Percentiles rank a stretch among this genome's conserved stretches.
Evolutionary conservation across 2,888 invertebrate species (phyloP).

Genomic region (Leptodirus hochenwartii): DNA sequence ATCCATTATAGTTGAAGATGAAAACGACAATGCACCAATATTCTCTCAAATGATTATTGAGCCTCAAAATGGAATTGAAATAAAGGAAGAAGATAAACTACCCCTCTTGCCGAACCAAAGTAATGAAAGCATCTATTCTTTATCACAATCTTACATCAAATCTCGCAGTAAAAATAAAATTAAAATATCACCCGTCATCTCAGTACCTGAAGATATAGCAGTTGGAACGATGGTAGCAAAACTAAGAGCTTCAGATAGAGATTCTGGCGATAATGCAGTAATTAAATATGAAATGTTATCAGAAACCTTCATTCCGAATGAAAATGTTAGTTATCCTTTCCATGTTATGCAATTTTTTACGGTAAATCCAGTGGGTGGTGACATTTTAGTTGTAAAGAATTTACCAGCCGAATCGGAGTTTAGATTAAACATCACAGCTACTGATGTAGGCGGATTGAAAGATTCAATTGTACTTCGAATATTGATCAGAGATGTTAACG

Average conservation of each 20-base stretch:
- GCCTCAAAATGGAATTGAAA: slow-evolving; percentile 44
- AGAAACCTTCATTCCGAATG: slow-evolving; percentile 44
- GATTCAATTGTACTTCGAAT: slow-evolving; percentile 52
- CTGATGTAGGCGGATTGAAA: slow-evolving; percentile 55
- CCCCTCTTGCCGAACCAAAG: no score
- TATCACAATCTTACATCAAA: slow-evolving; percentile 18
- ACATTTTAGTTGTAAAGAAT: slow-evolving; percentile 49
- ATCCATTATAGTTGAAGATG: slow-evolving; percentile 52
- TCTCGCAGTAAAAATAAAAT: slow-evolving; percentile 16
- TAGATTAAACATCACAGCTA: slow-evolving; percentile 53
- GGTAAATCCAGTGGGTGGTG: slow-evolving; percentile 58
- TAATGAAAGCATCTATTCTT: slow-evolving; percentile 26
- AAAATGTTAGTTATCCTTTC: slow-evolving; percentile 27
- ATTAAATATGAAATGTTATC: slow-evolving; percentile 52
- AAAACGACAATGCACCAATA: slow-evolving; percentile 62
- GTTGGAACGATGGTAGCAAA: slow-evolving; percentile 51
- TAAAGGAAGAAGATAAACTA: slow-evolving; percentile 44
- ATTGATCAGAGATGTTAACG: slow-evolving; percentile 62
- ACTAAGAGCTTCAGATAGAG: slow-evolving; percentile 52
- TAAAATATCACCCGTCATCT: slow-evolving; percentile 37
- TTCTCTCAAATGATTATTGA: slow-evolving; percentile 54
- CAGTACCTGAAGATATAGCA: slow-evolving; percentile 51
- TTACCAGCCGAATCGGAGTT: slow-evolving; percentile 61
- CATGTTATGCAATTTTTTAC: slow-evolving; percentile 49
- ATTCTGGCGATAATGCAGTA: slow-evolving; percentile 49